Evolutionary conservation across 2,888 invertebrate genomes (phyloP).

Genomic region (Acanthosepion lycidas): DNA sequence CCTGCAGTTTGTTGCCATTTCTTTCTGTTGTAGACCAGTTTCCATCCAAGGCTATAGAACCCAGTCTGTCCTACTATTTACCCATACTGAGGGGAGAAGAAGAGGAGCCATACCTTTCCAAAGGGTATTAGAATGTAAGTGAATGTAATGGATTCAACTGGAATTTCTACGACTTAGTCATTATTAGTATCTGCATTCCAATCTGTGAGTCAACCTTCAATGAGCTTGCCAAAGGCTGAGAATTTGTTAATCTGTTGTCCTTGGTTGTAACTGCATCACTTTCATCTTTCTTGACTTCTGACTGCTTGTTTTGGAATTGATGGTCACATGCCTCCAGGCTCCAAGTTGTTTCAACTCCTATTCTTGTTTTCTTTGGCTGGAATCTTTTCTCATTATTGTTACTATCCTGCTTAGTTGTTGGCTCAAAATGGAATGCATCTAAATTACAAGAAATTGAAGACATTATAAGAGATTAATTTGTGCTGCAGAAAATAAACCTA

Average conservation of each 20-base stretch:
- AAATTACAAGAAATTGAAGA: conserved; percentile 33
- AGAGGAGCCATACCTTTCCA: too few relatives aligned
- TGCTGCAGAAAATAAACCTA: background rate
- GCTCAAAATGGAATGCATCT: background rate
- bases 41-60: too few relatives aligned
- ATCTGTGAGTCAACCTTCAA: background rate
- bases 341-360: background rate
- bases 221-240: background rate
- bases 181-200: background rate
- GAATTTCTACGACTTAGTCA: background rate
- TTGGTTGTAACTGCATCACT: conserved; percentile 4
- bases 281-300: background rate
- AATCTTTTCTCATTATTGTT: background rate
- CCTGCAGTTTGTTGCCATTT: too few relatives aligned
- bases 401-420: background rate
- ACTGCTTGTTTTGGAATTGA: background rate
- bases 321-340: background rate
- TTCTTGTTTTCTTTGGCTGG: background rate
- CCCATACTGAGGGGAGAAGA: too few relatives aligned
- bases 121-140: too few relatives aligned
- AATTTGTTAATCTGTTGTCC: background rate
- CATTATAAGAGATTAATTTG: background rate
- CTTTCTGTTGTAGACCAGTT: too few relatives aligned
- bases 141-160: too few relatives aligned
- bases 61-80: too few relatives aligned